Conservation (phyloP, 2,113 vertebrate species). For the Stegastes partitus region DNA sequence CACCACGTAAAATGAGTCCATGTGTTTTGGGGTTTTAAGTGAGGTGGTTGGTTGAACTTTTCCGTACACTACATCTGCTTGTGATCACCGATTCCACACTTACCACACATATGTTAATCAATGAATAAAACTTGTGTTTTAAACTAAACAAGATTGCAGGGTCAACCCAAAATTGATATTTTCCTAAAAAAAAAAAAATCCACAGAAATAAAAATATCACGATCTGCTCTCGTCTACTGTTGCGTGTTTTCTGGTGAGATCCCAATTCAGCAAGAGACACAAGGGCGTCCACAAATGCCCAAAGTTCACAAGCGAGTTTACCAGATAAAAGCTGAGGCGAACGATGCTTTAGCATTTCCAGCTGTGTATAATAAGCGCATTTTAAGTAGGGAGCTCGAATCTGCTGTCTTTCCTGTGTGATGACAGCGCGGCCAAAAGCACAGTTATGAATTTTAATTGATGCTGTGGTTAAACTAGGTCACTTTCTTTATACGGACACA, state of each 20-base stretch:
- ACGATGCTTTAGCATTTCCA: slow-evolving; percentile 55
- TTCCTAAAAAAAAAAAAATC: background rate
- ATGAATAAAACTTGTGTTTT: slow-evolving; percentile 23
- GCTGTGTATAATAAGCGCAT: slow-evolving; percentile 29
- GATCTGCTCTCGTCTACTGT: background rate
- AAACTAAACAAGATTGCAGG: slow-evolving; percentile 9
- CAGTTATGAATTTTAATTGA: slow-evolving; percentile 41
- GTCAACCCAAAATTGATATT: background rate
- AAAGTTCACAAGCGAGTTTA: slow-evolving; percentile 34
- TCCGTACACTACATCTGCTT: slow-evolving; percentile 20
- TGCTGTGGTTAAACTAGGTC: slow-evolving; percentile 29
- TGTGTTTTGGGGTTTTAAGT: slow-evolving; percentile 1
- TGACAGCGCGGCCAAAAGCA: slow-evolving; percentile 22
- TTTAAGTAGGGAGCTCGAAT: slow-evolving; percentile 33
- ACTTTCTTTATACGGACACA: slow-evolving; percentile 7
- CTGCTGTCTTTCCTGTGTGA: slow-evolving; percentile 28
- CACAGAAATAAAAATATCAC: slow-evolving; percentile 16
- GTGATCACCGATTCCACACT: slow-evolving; percentile 24
- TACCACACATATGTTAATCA: slow-evolving; percentile 15
- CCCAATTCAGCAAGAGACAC: background rate
- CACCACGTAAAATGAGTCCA: slow-evolving; percentile 4
- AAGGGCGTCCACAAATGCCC: background rate
- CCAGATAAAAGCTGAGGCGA: slow-evolving; percentile 39
- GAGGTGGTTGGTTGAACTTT: slow-evolving; percentile 22
- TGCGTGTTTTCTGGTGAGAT: slow-evolving; percentile 1